Percentiles rank a stretch among this genome's conserved stretches.
Conservation (phyloP, 2,797 vertebrate genomes). For the Gymnothorax reevesii region DNA sequence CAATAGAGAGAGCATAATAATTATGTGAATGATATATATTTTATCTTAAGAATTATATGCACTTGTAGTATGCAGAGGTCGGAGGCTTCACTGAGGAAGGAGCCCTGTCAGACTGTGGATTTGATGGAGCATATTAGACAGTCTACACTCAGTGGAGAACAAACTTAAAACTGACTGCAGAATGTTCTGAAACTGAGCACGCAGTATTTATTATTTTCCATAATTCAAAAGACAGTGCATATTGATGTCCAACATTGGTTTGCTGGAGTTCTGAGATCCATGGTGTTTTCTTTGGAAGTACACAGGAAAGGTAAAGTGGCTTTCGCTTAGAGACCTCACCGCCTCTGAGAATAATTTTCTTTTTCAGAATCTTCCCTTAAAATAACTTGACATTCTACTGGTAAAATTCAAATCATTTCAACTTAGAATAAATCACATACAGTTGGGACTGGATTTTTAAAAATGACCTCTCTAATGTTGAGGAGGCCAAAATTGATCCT, state of each 20-base stretch:
- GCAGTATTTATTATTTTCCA: conserved; percentile 7
- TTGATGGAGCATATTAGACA: conserved; percentile 18
- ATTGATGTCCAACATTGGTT: neutral
- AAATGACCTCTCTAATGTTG: neutral
- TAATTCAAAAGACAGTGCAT: neutral
- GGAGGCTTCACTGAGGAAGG: neutral
- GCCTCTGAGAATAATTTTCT: neutral
- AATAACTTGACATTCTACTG: neutral
- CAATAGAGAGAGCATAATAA: conserved; percentile 4
- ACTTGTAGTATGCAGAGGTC: conserved; percentile 11
- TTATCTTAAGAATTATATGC: neutral
- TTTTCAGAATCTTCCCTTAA: neutral
- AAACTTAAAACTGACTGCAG: neutral
- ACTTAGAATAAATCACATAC: no score
- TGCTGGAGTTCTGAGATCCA: neutral
- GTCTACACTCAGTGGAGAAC: neutral
- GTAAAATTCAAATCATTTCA: no score
- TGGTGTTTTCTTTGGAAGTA: neutral
- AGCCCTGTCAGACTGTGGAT: conserved; percentile 16
- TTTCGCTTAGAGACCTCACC: neutral
- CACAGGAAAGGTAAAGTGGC: neutral
- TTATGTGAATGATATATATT: neutral
- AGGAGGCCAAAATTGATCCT: neutral
- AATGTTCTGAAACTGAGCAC: conserved; percentile 6
- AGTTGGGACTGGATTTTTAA: neutral